These are phyloP conservation scores for Phalera bucephala DNA, from an alignment of 2,888 invertebrate genomes.

Conservation along the genomic window DNA sequence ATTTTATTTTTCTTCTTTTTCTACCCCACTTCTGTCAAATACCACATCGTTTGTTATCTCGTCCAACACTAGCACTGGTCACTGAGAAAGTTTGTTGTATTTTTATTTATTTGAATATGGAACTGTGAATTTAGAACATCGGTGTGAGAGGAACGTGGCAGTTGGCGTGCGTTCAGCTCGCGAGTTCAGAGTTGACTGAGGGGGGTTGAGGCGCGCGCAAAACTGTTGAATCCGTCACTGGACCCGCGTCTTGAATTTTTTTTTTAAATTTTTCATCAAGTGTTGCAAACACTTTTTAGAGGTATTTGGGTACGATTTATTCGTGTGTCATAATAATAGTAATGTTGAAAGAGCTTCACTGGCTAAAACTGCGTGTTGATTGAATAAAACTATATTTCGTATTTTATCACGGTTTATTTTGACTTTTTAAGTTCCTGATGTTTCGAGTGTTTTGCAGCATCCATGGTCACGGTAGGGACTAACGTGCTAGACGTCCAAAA, in stretches of 20 bases:
- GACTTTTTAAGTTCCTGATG: no score
- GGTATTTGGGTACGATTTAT: no score
- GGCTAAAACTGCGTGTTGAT: no score
- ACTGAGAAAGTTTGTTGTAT: constrained; percentile 23
- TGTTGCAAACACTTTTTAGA: not conserved
- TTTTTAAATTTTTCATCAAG: constrained; percentile 13
- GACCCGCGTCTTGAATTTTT: constrained; percentile 28
- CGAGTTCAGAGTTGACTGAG: constrained; percentile 44
- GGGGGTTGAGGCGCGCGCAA: constrained; percentile 72
- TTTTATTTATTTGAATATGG: constrained; percentile 18
- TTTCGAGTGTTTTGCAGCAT: no score
- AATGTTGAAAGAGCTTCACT: no score
- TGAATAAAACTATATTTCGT: no score
- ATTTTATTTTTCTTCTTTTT: constrained; percentile 30
- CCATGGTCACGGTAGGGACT: no score
- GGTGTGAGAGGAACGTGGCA: constrained; percentile 30
- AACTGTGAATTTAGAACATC: constrained; percentile 41
- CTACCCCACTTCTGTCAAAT: constrained; percentile 59
- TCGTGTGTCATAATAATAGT: no score
- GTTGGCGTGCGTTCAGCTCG: constrained; percentile 46
- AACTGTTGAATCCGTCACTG: constrained; percentile 64
- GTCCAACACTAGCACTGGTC: constrained; percentile 39
- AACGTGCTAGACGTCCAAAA: no score
- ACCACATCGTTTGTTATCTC: constrained; percentile 55
- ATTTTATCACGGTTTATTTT: no score